Evolutionary conservation across 2,797 vertebrate genomes (phyloP).

Genomic region (Sebastes itinus): DNA sequence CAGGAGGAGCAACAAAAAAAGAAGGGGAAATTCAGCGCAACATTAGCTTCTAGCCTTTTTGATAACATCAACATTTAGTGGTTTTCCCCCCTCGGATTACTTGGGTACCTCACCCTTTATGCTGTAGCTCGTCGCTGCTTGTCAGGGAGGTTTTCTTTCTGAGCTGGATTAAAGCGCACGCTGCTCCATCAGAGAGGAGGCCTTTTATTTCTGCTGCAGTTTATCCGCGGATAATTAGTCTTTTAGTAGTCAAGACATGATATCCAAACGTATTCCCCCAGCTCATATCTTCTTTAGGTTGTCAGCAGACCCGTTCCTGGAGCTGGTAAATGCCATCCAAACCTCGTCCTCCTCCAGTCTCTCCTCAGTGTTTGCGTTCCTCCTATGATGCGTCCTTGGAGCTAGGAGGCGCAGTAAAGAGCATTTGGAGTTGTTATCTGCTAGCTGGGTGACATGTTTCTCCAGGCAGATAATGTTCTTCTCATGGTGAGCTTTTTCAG

Average conservation of each 20-base stretch:
- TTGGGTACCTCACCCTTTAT: slow-evolving; percentile 69
- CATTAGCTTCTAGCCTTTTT: slow-evolving; percentile 16
- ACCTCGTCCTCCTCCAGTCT: slow-evolving; percentile 32
- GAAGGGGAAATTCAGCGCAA: not conserved
- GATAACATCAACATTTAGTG: slow-evolving; percentile 3
- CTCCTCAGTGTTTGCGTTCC: slow-evolving; percentile 45
- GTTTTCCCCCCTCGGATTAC: not conserved
- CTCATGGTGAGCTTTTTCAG: not conserved
- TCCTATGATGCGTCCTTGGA: slow-evolving; percentile 64
- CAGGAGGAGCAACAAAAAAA: not conserved
- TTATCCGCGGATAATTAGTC: slow-evolving; percentile 47
- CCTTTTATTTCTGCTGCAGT: slow-evolving; percentile 61
- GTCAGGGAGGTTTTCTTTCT: slow-evolving; percentile 47
- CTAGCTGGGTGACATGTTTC: slow-evolving; percentile 10
- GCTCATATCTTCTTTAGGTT: slow-evolving; percentile 13
- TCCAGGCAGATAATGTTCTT: not conserved
- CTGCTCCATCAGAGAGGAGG: slow-evolving; percentile 65
- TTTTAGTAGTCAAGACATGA: slow-evolving; percentile 66
- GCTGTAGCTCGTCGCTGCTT: slow-evolving; percentile 65
- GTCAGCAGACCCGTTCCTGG: slow-evolving; percentile 8
- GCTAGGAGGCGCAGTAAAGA: slow-evolving; percentile 49
- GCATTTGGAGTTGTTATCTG: slow-evolving; percentile 39
- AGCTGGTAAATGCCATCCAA: slow-evolving; percentile 24
- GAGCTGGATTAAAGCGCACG: slow-evolving; percentile 59
- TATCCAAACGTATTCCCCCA: slow-evolving; percentile 25